Base-by-base conservation (phyloP, 2,113 vertebrate genomes). In the Aldabrachelys gigantea region DNA sequence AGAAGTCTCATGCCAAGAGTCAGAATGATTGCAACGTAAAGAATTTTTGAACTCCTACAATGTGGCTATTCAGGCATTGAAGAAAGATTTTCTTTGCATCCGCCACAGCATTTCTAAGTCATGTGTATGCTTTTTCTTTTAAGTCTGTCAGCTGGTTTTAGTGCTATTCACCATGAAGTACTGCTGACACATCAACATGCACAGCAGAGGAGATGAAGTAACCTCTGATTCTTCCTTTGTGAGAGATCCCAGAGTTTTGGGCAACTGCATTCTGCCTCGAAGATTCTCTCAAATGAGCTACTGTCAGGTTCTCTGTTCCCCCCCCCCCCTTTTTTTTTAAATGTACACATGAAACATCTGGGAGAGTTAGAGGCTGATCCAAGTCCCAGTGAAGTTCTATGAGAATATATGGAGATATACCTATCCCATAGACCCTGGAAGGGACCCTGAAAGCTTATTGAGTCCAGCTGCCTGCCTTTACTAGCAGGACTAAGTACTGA, bases 251-350 rank as follows among this genome's bases (percentile, higher is more conserved):
- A 56, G 3, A 2, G 24, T 12, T 65, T 82, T 4, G 80, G 16
- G 38, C 8, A 79, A 47, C 0, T 86, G 2, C 5, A 35, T 65
- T 65, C 59, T 65, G 7, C 31, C 31, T 69, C 21, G 62, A n/a
- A 84, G 14, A 75, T 35, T 29, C 5, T 82, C 50, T 31, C 16
- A 84, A 41, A 29, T 3, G 75, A 89, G 72, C 8, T 54, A 0
- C 7, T 49, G 5, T 38, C 25, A 80, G 19, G 7, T 57, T 75
- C 38, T 81, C 35, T 53, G 0, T 0, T 1, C 2, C 1, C 41
- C 25, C 31, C 53, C 1, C 47, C 25, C 31, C 53, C 2, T 1
- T n/a, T 88, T 65, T 79, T 25, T 62, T 75, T 24, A 5, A 76
- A 76, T 44, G 72, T 24, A 76, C 22, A 12, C 72, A 25, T 24